These are phyloP conservation scores for Aplidium turbinatum DNA, from an alignment of 23 tunicate species.

Conservation along the genomic window DNA sequence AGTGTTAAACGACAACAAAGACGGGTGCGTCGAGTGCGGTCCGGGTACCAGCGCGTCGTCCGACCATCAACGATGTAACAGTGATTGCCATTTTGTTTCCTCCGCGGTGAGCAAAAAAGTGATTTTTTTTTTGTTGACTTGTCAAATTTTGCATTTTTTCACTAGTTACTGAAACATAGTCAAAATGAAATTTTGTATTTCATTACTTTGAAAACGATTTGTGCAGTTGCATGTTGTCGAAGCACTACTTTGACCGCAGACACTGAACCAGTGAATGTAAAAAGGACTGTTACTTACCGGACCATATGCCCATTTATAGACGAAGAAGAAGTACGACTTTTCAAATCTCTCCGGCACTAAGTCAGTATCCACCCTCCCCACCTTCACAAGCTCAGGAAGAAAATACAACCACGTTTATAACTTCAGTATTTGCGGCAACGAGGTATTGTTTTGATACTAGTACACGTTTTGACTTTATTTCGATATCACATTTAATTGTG, in stretches of 20 bases:
- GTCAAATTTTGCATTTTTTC: neutral
- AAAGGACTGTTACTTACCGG: no score
- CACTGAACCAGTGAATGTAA: no score
- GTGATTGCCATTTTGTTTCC: constrained; percentile 58
- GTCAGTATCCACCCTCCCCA: constrained; percentile 52
- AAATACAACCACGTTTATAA: constrained; percentile 82
- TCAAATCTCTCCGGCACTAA: constrained; percentile 28
- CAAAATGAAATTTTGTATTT: neutral
- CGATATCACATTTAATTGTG: neutral
- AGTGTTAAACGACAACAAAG: constrained; percentile 23
- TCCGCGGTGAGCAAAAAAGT: constrained; percentile 25
- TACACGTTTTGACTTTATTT: no score
- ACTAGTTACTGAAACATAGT: neutral
- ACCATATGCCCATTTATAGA: no score
- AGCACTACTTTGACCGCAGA: no score
- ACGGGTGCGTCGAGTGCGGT: constrained; percentile 51
- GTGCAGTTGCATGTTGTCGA: no score
- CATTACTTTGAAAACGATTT: no score
- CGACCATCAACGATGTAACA: constrained; percentile 51
- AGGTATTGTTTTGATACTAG: no score
- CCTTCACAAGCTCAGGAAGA: constrained; percentile 65
- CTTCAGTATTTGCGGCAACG: constrained; percentile 72
- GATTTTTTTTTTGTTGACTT: neutral
- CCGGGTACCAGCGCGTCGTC: constrained; percentile 39
- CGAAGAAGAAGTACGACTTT: constrained; percentile 46